Base-by-base conservation (phyloP, 1,140 invertebrate genomes). In the Cepaea nemoralis region DNA sequence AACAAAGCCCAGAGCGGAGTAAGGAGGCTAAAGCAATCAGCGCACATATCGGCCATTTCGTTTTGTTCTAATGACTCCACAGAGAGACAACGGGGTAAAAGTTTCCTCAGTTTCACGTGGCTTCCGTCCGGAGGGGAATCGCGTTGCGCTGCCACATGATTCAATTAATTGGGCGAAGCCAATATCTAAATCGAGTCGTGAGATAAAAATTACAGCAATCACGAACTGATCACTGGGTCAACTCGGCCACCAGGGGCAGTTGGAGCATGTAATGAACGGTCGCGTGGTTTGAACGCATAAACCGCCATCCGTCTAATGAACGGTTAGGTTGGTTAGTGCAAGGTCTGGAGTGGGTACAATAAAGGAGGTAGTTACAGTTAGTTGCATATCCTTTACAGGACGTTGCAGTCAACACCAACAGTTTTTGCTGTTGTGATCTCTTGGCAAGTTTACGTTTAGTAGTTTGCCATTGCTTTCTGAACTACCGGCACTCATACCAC, bases 131-230 rank as follows among this genome's bases (percentile, higher is more conserved):
- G 19, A 22, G 59, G 59, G 59, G 10, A 5, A 63, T 63, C 59
- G 59, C 59, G 27, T 63, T 63, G n/a, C 59, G 27, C 59, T 63
- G 59, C n/a, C 3, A 63, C 59, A 63, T 63, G 59, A 63, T 63
- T 63, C 59, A 63, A 63, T 63, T 63, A 63, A 63, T 63, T 27
- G 59, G 59, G 59, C 59, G 16, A n/a, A 63, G 59, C n/a, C 59
- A 63, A 63, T 63, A 63, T 63, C 59, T 63, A 63, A 63, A 63
- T 63, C 59, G 59, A 63, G 59, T 27, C 27, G 16, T 63, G 59
- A 63, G 59, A 63, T 63, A 63, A 63, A 63, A 63, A 63, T 63
- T 63, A 63, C n/a, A 63, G 59, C 59, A 63, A 63, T 63, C 59
- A 63, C 59, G 59, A 63, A 31, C 59, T 31, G 59, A 31, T 63